phyloP scores from a whole-genome alignment of 2,888 invertebrate genomes.

The Erebia ligea region DNA sequence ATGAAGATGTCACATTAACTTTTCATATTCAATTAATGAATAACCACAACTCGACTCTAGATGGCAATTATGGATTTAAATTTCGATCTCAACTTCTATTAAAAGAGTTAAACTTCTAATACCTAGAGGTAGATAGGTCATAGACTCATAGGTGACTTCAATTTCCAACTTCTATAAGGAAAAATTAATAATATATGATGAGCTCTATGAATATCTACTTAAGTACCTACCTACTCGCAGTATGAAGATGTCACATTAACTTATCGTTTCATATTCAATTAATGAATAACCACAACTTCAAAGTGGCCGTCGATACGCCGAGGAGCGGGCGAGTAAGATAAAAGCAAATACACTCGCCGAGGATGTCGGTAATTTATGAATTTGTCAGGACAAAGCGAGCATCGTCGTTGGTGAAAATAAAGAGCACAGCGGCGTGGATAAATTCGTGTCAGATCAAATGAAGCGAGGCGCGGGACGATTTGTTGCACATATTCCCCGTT shows the following conservation, averaged over 20 bases:
- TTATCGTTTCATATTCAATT: slow-evolving; percentile 44
- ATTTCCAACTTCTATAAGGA: too few relatives aligned
- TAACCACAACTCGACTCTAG: slow-evolving; percentile 50
- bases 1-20: slow-evolving; percentile 17
- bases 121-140: too few relatives aligned
- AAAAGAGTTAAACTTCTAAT: too few relatives aligned
- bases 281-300: slow-evolving; percentile 58
- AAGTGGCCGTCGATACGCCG: slow-evolving; percentile 73
- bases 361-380: slow-evolving; percentile 84
- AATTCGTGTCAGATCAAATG: slow-evolving; percentile 83
- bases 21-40: slow-evolving; percentile 47
- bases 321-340: slow-evolving; percentile 72
- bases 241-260: slow-evolving; percentile 19
- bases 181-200: too few relatives aligned
- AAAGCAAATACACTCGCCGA: slow-evolving; percentile 67
- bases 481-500: slow-evolving; percentile 73
- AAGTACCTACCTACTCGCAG: background rate
- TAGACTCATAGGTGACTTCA: too few relatives aligned
- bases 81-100: too few relatives aligned
- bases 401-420: slow-evolving; percentile 76
- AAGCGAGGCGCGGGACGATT: slow-evolving; percentile 69
- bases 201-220: too few relatives aligned
- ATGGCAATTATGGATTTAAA: too few relatives aligned
- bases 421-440: slow-evolving; percentile 75
- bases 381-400: slow-evolving; percentile 81